phyloP scores from a whole-genome alignment of 2,888 invertebrate species.

The Lysandra coridon region DNA sequence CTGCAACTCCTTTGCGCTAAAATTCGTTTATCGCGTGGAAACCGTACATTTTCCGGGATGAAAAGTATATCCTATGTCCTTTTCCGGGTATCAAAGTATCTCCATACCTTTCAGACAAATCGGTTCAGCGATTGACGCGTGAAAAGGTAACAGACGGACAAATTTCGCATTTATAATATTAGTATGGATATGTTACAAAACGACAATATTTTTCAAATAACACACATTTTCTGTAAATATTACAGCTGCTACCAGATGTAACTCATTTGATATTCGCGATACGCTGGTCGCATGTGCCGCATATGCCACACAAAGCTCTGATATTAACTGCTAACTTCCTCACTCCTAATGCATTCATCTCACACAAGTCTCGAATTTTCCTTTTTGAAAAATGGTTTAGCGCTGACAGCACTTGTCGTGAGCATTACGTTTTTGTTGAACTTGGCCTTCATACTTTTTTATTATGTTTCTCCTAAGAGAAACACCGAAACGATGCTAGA shows the following conservation, averaged over 20 bases:
- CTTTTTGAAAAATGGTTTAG: slow-evolving; percentile 8
- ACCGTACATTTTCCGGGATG: no score
- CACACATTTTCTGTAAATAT: neutral
- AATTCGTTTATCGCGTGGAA: no score
- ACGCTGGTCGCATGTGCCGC: slow-evolving; percentile 48
- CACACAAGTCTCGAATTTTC: slow-evolving; percentile 12
- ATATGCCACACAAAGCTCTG: slow-evolving; percentile 46
- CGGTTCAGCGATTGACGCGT: no score
- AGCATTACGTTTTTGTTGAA: neutral
- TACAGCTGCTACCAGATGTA: slow-evolving; percentile 2
- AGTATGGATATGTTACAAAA: no score
- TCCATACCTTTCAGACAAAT: no score
- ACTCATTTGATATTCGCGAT: slow-evolving; percentile 46
- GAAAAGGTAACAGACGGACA: no score
- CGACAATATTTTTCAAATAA: neutral
- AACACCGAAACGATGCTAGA: no score
- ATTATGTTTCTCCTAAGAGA: neutral
- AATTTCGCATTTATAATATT: no score
- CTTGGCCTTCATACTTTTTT: neutral
- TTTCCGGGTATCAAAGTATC: no score
- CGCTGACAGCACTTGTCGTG: neutral
- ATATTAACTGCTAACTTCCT: slow-evolving; percentile 26
- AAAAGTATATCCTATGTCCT: no score
- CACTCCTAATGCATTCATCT: slow-evolving; percentile 1
- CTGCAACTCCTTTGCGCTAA: no score